Evolutionary conservation across 2,888 invertebrate genomes (phyloP).

Genomic region (Agonopterix heracliana): DNA sequence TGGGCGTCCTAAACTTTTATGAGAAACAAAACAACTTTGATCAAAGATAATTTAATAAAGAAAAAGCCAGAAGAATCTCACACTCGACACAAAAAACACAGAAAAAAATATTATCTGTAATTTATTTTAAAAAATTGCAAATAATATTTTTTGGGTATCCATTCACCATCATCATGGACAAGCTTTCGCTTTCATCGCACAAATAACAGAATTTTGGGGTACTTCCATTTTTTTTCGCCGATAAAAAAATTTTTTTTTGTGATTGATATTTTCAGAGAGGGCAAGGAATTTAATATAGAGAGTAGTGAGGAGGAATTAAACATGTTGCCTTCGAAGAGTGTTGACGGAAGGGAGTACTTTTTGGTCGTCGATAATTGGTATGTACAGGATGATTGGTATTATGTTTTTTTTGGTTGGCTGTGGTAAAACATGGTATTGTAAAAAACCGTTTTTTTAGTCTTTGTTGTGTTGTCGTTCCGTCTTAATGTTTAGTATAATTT

Average conservation of each 20-base stretch:
- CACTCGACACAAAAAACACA: no score
- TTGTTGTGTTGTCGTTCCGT: no score
- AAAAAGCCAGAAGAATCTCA: no score
- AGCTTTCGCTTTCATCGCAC: not conserved
- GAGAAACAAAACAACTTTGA: no score
- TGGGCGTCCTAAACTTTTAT: no score
- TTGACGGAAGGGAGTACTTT: constrained; percentile 55
- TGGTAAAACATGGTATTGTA: not conserved
- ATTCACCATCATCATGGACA: not conserved
- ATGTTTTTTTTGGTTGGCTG: not conserved
- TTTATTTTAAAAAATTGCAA: no score
- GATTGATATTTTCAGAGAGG: constrained; percentile 62
- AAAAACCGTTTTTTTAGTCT: not conserved
- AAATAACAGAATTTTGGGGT: no score
- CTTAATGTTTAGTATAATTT: no score
- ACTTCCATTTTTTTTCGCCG: no score
- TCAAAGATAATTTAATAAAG: no score
- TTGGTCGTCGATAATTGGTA: constrained; percentile 59
- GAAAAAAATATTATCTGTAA: no score
- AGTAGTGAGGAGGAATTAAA: constrained; percentile 59
- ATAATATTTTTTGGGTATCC: no score
- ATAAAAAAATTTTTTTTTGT: constrained; percentile 3
- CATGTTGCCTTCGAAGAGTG: constrained; percentile 37
- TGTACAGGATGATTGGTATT: constrained; percentile 30
- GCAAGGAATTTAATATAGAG: constrained; percentile 57